A percentile compares a stretch with the other conserved stretches of the same genome.
Evolutionary conservation across 2,797 vertebrate species (phyloP).

Genomic region (Loriculus beryllinus): DNA sequence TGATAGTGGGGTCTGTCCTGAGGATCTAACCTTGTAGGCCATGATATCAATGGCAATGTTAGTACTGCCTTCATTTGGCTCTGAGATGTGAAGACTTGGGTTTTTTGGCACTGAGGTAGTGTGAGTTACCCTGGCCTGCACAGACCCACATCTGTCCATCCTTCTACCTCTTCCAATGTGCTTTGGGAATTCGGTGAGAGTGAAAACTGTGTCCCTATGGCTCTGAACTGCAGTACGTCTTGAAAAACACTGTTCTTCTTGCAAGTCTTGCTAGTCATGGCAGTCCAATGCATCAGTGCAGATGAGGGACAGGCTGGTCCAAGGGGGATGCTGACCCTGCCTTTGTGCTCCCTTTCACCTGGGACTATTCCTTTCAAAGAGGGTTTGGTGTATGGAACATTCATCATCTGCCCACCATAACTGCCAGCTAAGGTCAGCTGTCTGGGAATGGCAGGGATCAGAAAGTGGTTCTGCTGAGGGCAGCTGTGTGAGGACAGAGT

Average conservation of each 20-base stretch:
- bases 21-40: background rate
- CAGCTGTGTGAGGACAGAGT: background rate
- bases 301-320: background rate
- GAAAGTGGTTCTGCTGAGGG: background rate
- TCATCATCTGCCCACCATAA: rapidly evolving
- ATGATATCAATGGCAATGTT: background rate
- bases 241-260: background rate
- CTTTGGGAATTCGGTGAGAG: background rate
- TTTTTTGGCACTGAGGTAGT: background rate
- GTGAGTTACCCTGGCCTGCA: background rate
- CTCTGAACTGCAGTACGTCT: background rate
- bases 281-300: background rate
- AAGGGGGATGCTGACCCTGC: background rate
- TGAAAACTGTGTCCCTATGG: background rate
- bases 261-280: background rate
- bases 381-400: background rate
- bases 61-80: background rate
- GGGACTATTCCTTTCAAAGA: rapidly evolving
- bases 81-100: background rate
- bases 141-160: background rate
- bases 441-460: background rate
- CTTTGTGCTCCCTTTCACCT: background rate
- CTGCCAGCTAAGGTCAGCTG: background rate
- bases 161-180: background rate
- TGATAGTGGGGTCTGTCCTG: background rate